These are phyloP conservation scores for Pachydiplax longipennis DNA, from an alignment of 2,888 invertebrate species.

Conservation along the genomic window DNA sequence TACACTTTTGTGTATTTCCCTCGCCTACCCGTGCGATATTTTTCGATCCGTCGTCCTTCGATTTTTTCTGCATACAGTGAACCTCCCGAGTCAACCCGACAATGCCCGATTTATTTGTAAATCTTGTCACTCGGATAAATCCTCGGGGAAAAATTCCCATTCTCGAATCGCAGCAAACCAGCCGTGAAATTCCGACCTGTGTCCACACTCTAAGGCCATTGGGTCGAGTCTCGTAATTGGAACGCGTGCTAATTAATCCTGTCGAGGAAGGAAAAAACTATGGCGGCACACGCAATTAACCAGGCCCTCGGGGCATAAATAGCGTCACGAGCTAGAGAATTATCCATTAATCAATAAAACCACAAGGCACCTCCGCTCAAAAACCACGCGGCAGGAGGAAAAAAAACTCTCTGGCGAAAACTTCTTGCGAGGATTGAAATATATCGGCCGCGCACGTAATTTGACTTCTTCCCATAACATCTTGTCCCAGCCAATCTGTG, in stretches of 20 bases:
- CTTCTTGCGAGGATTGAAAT: constrained; percentile 16
- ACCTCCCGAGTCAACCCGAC: too few species aligned
- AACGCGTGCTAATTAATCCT: not conserved
- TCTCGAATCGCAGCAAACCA: not conserved
- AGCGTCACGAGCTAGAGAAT: not conserved
- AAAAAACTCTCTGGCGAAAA: not conserved
- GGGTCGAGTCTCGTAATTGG: not conserved
- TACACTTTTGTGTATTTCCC: too few species aligned
- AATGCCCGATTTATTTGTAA: not conserved
- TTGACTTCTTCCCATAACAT: not conserved
- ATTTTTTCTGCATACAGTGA: too few species aligned
- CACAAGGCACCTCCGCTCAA: not conserved
- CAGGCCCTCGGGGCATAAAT: not conserved
- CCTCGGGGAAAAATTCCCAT: not conserved
- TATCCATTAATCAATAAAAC: not conserved
- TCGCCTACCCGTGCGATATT: too few species aligned
- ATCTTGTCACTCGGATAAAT: not conserved
- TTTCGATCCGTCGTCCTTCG: too few species aligned
- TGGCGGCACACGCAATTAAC: not conserved
- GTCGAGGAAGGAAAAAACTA: not conserved
- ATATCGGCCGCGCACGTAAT: constrained; percentile 36
- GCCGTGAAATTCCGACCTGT: not conserved
- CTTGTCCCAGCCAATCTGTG: constrained; percentile 27
- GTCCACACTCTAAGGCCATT: not conserved
- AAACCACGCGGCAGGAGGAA: not conserved